Evolutionary conservation across 2,888 invertebrate species (phyloP), one percentile per base, ranked within the genome.

Genomic region (Blastobasis lacticolella): DNA sequence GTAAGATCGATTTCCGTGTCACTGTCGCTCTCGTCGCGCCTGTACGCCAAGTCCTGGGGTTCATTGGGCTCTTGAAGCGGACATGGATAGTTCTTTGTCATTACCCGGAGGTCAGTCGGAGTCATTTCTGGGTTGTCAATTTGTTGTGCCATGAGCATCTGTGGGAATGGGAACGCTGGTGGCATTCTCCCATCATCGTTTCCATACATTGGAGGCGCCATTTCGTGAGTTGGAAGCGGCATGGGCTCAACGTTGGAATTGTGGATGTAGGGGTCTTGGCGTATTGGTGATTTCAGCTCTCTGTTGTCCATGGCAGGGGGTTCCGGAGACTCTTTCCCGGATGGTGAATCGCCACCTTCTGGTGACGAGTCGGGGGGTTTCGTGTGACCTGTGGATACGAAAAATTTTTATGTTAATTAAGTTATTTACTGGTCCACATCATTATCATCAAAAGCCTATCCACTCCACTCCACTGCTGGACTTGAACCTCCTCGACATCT

Each of bases 1-100:
- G 89, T 89, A 4, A 89, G 71, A 73, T 89, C 89, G 46, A 89
- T 89, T 68, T 89, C 89, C 1, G 89, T 71, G 53, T 89, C 89
- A 52, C 81, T 86, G 44, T 88, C 89, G 53, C 87, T 88, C 36
- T 80, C 79, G 52, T 73, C 73, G 0, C 73, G 73, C 5, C 70
- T 71, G 53, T 81, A 87, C 1, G 85, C 85, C 50, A 87, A 62
- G 55, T 88, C 84, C 52, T 86, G 83, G 0, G 84, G 87, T 46
- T 85, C 78, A 0, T 85, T 75, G 40, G 71, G 54, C 42, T 73
- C 71, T 51, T 64, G 58, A 4, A 52, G 62, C 0, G 64, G 68
- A 52, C 79, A 88, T 1, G 84, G 79, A 56, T 84, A 89, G 52
- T 69, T 78, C 50, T 84, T 84, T 75, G 66, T 5, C 58, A 83